A percentile compares a stretch with the other conserved stretches of the same genome.
Conservation (phyloP, 2,797 vertebrate genomes). For the Triplophysa yarkandensis region DNA sequence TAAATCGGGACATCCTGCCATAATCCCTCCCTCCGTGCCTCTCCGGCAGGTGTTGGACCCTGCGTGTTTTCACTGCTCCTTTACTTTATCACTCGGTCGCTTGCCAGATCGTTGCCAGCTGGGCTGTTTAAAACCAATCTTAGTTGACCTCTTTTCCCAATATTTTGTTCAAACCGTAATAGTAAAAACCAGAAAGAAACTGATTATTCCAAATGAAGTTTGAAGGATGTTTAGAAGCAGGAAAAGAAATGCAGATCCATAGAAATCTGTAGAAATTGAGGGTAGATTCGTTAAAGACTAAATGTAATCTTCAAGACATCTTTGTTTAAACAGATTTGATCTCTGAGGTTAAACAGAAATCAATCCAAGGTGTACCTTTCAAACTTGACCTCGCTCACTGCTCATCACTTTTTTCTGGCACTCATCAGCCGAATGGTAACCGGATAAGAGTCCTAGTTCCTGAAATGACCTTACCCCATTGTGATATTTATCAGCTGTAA, state of each 20-base stretch:
- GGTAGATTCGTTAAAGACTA: background rate
- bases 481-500: constrained; percentile 57
- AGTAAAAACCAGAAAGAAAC: background rate
- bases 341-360: background rate
- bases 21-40: constrained; percentile 59
- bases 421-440: constrained; percentile 30
- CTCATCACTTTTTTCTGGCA: constrained; percentile 27
- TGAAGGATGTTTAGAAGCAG: background rate
- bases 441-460: constrained; percentile 39
- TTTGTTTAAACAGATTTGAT: background rate
- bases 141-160: background rate
- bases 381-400: constrained; percentile 16
- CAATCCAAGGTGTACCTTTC: constrained; percentile 2
- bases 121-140: background rate
- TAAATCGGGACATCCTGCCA: constrained; percentile 73
- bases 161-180: background rate
- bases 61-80: constrained; percentile 47
- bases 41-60: constrained; percentile 49
- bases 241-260: background rate
- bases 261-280: background rate
- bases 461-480: constrained; percentile 43
- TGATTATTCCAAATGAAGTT: background rate
- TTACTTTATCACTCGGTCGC: constrained; percentile 9
- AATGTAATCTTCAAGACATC: background rate
- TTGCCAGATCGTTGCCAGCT: constrained; percentile 25